These are phyloP conservation scores for Acanthiza pusilla DNA, from an alignment of 2,797 vertebrate species.

Conservation along the genomic window DNA sequence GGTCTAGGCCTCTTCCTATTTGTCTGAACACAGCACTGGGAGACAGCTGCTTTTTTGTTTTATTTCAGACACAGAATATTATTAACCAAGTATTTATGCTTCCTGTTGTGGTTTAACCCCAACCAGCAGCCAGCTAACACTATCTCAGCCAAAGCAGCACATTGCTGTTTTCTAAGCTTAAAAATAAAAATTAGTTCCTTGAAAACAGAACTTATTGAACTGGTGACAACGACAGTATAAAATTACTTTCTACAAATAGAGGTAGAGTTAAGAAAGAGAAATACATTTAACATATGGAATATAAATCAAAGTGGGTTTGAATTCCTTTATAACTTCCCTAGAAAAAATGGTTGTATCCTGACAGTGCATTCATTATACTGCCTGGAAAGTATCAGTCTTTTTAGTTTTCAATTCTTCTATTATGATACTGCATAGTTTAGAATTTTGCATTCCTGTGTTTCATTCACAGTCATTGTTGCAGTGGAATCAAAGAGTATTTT, in stretches of 20 bases:
- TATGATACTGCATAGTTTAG: background rate
- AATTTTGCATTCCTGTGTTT: conserved; percentile 7
- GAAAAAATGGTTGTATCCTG: background rate
- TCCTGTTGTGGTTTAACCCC: background rate
- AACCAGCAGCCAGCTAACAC: background rate
- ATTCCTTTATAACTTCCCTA: background rate
- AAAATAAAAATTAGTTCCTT: background rate
- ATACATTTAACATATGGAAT: background rate
- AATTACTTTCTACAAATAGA: background rate
- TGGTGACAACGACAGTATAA: background rate
- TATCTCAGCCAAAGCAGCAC: background rate
- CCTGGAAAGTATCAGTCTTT: background rate
- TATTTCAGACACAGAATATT: background rate
- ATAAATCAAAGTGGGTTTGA: background rate
- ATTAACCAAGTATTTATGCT: background rate
- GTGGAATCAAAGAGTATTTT: conserved; percentile 30
- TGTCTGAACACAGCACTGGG: background rate
- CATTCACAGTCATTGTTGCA: conserved; percentile 3
- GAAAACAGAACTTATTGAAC: background rate
- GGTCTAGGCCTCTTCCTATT: background rate
- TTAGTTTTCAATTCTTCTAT: background rate
- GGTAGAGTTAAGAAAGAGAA: background rate
- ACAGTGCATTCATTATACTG: background rate
- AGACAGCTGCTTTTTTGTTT: background rate
- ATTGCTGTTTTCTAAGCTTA: background rate